phyloP scores from a whole-genome alignment of 2,888 invertebrate species.

The Patella ulyssiponensis region DNA sequence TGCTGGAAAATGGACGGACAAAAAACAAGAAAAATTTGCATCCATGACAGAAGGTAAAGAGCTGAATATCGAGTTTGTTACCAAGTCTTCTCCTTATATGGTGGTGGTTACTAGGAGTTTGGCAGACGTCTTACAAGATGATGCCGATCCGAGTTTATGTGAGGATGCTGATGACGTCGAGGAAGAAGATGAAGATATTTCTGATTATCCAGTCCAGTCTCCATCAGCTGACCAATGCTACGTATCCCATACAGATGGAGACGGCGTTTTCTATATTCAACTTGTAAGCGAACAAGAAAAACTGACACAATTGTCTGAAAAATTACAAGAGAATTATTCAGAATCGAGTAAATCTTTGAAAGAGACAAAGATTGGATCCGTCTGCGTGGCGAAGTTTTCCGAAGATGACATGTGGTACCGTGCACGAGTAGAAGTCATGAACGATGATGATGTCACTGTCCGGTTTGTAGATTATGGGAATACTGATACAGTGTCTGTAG shows the following conservation, averaged over 20 bases:
- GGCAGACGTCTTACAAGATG: conserved; percentile 36
- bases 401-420: conserved; percentile 63
- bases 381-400: conserved; percentile 55
- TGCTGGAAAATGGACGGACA: conserved; percentile 36
- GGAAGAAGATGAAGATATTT: background rate
- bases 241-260: conserved; percentile 45
- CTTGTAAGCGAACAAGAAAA: conserved; percentile 40
- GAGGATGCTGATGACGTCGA: conserved; percentile 8
- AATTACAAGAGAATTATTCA: conserved; percentile 32
- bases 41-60: conserved; percentile 40
- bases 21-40: conserved; percentile 34
- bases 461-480: conserved; percentile 69
- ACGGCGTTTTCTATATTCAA: conserved; percentile 52
- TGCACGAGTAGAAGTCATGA: conserved; percentile 43
- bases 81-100: conserved; percentile 28
- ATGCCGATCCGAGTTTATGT: conserved; percentile 12
- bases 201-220: conserved; percentile 30
- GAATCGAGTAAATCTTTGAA: conserved; percentile 2
- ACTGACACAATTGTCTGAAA: conserved; percentile 43
- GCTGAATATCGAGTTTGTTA: conserved; percentile 35
- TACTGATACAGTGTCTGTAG: conserved; percentile 44
- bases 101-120: conserved; percentile 40
- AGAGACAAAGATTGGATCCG: conserved; percentile 31
- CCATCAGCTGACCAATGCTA: conserved; percentile 35
- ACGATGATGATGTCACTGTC: conserved; percentile 42